phyloP scores from a whole-genome alignment of 2,113 vertebrate genomes.

The Scolopax mira region DNA sequence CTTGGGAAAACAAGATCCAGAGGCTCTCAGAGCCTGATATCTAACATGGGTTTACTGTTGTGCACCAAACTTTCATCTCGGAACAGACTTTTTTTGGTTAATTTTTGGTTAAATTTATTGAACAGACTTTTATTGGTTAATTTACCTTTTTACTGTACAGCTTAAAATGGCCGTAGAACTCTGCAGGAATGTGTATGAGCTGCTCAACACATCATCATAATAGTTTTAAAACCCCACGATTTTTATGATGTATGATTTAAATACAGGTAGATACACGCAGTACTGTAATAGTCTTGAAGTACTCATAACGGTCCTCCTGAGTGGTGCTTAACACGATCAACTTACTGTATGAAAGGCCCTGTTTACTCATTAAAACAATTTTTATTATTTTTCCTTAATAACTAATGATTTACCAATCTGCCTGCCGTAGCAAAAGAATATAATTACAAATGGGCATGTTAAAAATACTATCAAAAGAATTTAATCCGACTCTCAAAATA shows the following conservation, averaged over 20 bases:
- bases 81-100: not conserved
- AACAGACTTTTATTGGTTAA: too few relatives aligned
- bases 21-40: not conserved
- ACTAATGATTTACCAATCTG: not conserved
- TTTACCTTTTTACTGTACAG: not conserved
- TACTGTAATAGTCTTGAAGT: not conserved
- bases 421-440: not conserved
- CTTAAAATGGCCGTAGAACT: not conserved
- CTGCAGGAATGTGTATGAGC: not conserved
- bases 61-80: not conserved
- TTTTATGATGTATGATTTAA: not conserved
- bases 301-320: not conserved
- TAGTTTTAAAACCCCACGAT: not conserved
- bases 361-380: constrained; percentile 6
- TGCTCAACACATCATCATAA: not conserved
- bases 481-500: constrained; percentile 30
- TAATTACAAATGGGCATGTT: not conserved
- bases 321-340: not conserved
- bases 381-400: not conserved
- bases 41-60: not conserved
- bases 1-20: not conserved
- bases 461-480: constrained; percentile 27
- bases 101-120: too few relatives aligned
- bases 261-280: not conserved
- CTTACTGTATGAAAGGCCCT: not conserved